These are phyloP conservation scores for Trichonephila clavipes DNA, from an alignment of 1,140 invertebrate genomes.

Conservation along the genomic window DNA sequence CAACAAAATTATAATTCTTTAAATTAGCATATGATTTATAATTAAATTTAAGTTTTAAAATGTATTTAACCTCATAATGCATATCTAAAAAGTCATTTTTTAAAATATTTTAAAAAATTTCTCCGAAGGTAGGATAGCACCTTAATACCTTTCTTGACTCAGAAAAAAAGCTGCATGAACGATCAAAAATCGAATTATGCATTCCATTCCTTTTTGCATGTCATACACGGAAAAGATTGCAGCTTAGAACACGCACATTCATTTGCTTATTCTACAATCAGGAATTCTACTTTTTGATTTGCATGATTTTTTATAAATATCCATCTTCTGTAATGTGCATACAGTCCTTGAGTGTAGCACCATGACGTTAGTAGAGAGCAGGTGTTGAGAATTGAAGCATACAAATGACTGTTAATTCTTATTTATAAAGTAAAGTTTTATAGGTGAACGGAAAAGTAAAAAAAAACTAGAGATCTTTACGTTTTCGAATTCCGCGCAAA, in stretches of 20 bases:
- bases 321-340: not conserved
- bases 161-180: not conserved
- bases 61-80: too few species aligned
- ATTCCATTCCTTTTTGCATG: not conserved
- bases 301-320: slow-evolving; percentile 4
- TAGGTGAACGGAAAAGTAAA: not conserved
- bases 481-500: not conserved
- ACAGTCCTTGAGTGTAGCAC: not conserved
- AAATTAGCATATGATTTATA: too few species aligned
- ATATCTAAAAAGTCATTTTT: too few species aligned
- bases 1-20: too few species aligned
- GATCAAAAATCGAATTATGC: not conserved
- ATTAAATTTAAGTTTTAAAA: too few species aligned
- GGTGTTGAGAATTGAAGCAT: slow-evolving; percentile 38
- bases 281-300: not conserved
- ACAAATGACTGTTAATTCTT: slow-evolving; percentile 41
- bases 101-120: too few species aligned
- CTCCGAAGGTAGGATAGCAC: too few species aligned
- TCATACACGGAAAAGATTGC: not conserved
- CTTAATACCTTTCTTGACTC: too few species aligned
- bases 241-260: not conserved
- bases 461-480: not conserved
- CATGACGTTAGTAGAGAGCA: slow-evolving; percentile 37
- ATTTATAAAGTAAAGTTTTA: slow-evolving; percentile 6
- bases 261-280: not conserved